Conservation (phyloP, 2,113 vertebrate species). For the Cyanoderma ruficeps region DNA sequence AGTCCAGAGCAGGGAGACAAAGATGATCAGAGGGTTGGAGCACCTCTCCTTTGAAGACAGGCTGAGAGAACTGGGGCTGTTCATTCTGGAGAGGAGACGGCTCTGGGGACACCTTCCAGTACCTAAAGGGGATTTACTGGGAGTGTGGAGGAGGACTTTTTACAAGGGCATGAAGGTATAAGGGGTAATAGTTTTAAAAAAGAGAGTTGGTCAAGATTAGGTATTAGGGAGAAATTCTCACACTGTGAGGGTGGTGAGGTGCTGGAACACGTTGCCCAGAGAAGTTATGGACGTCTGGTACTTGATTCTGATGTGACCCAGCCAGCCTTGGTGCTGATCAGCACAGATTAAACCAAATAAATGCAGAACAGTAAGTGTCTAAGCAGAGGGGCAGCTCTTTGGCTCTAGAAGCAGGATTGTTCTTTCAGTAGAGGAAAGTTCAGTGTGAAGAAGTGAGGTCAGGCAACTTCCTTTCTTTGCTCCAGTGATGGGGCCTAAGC, state of each 20-base stretch:
- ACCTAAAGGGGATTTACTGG: neutral
- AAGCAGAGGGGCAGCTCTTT: neutral
- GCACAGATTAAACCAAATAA: neutral
- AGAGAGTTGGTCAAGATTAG: neutral
- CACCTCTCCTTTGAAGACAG: neutral
- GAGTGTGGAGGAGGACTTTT: neutral
- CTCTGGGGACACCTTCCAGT: neutral
- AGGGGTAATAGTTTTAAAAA: neutral
- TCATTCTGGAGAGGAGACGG: neutral
- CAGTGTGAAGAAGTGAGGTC: neutral
- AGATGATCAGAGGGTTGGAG: neutral
- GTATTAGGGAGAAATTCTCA: neutral
- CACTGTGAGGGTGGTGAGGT: neutral
- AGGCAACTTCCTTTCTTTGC: neutral
- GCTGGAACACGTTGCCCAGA: neutral
- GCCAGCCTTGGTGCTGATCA: neutral
- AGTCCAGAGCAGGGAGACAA: neutral
- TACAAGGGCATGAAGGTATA: too few relatives aligned
- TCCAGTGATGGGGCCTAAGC: neutral
- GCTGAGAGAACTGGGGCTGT: neutral
- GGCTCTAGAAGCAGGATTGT: neutral
- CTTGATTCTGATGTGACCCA: neutral
- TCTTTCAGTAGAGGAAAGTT: neutral
- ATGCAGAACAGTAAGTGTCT: neutral
- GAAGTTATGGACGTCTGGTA: neutral